These are phyloP conservation scores for Heliornis fulica DNA, from an alignment of 2,113 vertebrate species.

Conservation along the genomic window DNA sequence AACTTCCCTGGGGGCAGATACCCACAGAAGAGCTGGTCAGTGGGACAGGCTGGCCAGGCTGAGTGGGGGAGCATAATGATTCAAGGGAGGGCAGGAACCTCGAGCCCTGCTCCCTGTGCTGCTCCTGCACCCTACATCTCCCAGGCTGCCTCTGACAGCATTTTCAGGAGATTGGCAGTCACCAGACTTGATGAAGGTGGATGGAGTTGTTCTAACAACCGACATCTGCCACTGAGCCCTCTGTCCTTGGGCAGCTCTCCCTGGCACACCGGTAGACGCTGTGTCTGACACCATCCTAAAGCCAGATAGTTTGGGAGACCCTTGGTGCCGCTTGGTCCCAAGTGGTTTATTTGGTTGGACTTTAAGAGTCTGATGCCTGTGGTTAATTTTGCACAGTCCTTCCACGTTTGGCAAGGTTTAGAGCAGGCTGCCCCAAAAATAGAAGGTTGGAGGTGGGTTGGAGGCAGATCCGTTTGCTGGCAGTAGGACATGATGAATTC, in stretches of 20 bases:
- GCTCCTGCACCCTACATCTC: accelerated
- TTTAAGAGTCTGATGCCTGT: background rate
- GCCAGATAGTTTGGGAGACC: background rate
- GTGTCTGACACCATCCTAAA: background rate
- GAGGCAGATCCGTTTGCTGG: background rate
- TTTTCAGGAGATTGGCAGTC: background rate
- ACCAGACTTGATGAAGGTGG: accelerated
- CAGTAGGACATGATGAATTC: background rate
- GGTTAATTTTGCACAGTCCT: background rate
- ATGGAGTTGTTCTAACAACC: background rate
- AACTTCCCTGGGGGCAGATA: background rate
- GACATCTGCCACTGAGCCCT: accelerated
- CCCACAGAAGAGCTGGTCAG: accelerated
- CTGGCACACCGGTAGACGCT: accelerated
- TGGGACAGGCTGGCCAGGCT: background rate
- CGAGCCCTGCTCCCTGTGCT: background rate
- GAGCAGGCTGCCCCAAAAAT: background rate
- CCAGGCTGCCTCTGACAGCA: accelerated
- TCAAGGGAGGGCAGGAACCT: background rate
- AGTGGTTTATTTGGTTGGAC: background rate
- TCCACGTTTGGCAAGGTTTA: background rate
- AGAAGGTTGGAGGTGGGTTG: background rate
- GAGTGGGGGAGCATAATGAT: background rate
- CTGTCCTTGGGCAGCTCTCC: background rate
- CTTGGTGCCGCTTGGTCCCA: background rate